Evolutionary conservation across 2,888 invertebrate species (phyloP).

Genomic region (Sinhomidia bicolor): DNA sequence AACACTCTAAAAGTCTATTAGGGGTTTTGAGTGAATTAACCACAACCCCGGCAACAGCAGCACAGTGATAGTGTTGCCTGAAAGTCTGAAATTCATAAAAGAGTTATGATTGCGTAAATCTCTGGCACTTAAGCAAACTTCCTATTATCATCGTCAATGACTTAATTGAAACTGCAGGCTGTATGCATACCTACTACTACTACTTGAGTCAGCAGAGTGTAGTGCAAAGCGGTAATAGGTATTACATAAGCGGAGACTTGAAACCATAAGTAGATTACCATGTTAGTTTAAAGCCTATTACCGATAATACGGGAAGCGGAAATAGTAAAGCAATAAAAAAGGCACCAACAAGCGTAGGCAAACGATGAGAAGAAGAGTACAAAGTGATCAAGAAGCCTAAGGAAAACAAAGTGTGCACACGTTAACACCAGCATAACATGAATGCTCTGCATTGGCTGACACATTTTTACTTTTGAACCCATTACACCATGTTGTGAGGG

Average conservation of each 20-base stretch:
- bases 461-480: not conserved
- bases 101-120: not conserved
- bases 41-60: too few species aligned
- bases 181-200: too few species aligned
- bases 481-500: not conserved
- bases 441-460: not conserved
- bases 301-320: conserved; percentile 62
- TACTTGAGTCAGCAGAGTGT: too few species aligned
- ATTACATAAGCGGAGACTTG: not conserved
- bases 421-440: not conserved
- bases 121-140: not conserved
- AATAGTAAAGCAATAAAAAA: conserved; percentile 49
- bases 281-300: conserved; percentile 45
- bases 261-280: conserved; percentile 49
- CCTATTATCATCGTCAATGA: not conserved
- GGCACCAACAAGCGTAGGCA: not conserved
- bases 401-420: not conserved
- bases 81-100: not conserved
- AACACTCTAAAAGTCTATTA: not conserved
- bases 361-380: not conserved
- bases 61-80: not conserved
- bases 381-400: not conserved
- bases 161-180: conserved; percentile 14
- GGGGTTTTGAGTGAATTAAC: not conserved
- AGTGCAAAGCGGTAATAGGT: too few species aligned